These are phyloP conservation scores for Ophioninae sp. DNA, from an alignment of 2,888 invertebrate genomes.

Conservation along the genomic window DNA sequence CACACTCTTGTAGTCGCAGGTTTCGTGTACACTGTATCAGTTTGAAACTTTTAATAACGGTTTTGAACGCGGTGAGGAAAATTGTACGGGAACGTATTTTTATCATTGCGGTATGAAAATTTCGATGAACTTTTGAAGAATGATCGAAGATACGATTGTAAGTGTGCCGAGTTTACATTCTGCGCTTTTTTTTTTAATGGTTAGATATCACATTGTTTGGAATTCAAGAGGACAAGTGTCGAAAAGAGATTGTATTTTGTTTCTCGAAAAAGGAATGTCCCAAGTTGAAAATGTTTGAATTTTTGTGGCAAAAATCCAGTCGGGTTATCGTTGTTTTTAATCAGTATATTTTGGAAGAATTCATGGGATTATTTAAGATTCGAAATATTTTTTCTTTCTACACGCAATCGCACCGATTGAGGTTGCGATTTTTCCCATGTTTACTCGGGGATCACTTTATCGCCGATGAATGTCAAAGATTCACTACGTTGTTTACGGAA, in stretches of 20 bases:
- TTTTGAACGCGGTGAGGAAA: constrained; percentile 26
- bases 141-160: constrained; percentile 36
- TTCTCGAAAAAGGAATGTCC: background rate
- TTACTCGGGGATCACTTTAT: too few relatives aligned
- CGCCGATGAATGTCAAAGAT: background rate
- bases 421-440: too few relatives aligned
- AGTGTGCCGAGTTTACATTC: constrained; percentile 21
- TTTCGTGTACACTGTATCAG: constrained; percentile 24
- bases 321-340: background rate
- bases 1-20: constrained; percentile 14
- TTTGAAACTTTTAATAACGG: constrained; percentile 53
- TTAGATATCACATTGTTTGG: constrained; percentile 6
- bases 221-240: background rate
- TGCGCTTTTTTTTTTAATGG: constrained; percentile 3
- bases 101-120: background rate
- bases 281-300: background rate
- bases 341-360: background rate
- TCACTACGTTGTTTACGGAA: background rate
- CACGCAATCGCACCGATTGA: background rate
- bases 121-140: background rate
- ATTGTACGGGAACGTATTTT: constrained; percentile 1
- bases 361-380: background rate
- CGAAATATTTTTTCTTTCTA: background rate
- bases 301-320: background rate
- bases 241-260: constrained; percentile 2